Evolutionary conservation across 1,140 invertebrate genomes (phyloP), one percentile per base, ranked within the genome.

Genomic region (Bathynomus jamesi): DNA sequence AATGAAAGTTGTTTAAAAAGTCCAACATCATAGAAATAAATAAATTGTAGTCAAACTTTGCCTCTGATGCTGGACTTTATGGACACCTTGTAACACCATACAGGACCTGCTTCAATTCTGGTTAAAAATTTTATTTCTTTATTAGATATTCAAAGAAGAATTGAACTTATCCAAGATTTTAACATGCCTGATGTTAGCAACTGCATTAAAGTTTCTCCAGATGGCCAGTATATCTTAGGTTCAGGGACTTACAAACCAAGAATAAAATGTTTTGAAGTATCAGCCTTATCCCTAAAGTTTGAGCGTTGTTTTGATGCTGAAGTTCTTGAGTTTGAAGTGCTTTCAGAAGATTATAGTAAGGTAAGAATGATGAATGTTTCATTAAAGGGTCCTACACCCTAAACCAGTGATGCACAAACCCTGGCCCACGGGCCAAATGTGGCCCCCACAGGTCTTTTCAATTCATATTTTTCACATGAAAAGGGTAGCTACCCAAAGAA

Each of bases 261-360:
- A 79, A 83, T 99, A 0, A 91, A 94, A 82, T 99, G 96, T 84
- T 99, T 89, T 83, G 97, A 99, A 85, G 91, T 98, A 0, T 89
- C 92, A 78, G 93, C 99, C 83, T 84, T 99, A 73, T 96, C 96
- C 1, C 86, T 99, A 78, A 99, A 99, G 84, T 99, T 99, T 86
- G 96, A 99, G 83, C 86, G 97, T 78, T 98, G 97, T 81, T 90
- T 99, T 79, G 98, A 99, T 85, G 91, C 94, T 2, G 96, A 99
- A 86, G 93, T 94, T 31, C 86, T 94, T 25, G 88, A 89, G 62
- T 94, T 95, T 85, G 88, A 93, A 83, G 85, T 91, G 76, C 84
- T 96, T 28, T 92, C 92, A 78, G 91, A 95, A 80, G 94, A 96
- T 82, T 96, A 94, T 80, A 89, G 88, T 78, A 93, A 95, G 83